Conservation (phyloP, 2,888 invertebrate genomes). For the Chouioia cunea region DNA sequence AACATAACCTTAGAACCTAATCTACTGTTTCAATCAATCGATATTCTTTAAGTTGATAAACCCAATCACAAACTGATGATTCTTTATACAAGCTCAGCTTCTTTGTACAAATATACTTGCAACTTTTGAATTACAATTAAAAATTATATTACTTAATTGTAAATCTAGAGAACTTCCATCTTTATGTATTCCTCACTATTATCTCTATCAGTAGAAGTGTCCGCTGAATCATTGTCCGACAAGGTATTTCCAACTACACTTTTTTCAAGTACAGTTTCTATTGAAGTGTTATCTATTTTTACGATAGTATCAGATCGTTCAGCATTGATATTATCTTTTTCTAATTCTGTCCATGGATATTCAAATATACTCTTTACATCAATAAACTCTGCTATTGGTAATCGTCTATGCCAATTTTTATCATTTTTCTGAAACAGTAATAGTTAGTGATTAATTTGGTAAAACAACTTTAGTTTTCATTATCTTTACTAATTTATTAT, state of each 20-base stretch:
- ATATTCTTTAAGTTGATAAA: background rate
- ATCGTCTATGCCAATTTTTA: constrained; percentile 3
- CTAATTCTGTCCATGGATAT: constrained; percentile 40
- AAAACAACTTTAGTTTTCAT: background rate
- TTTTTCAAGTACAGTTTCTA: constrained; percentile 23
- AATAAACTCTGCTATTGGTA: constrained; percentile 35
- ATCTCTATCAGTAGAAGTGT: constrained; percentile 39
- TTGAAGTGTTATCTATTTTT: background rate
- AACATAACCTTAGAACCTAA: too few species aligned
- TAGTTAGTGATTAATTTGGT: background rate
- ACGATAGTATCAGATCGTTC: background rate
- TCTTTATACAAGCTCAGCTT: constrained; percentile 2
- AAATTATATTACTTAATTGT: constrained; percentile 44
- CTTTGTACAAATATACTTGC: constrained; percentile 30
- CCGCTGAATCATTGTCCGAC: constrained; percentile 23
- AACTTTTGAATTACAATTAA: constrained; percentile 42
- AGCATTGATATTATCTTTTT: background rate
- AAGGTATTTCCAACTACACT: constrained; percentile 2
- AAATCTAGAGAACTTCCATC: constrained; percentile 48
- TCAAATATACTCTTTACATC: constrained; percentile 20
- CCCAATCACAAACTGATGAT: background rate
- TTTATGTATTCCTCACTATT: constrained; percentile 46
- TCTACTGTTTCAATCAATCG: constrained; percentile 4
- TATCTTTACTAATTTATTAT: background rate
- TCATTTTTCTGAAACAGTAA: constrained; percentile 27